These are phyloP conservation scores for Pteropus rufus DNA, from an alignment of 2,797 vertebrate species.

Conservation along the genomic window DNA sequence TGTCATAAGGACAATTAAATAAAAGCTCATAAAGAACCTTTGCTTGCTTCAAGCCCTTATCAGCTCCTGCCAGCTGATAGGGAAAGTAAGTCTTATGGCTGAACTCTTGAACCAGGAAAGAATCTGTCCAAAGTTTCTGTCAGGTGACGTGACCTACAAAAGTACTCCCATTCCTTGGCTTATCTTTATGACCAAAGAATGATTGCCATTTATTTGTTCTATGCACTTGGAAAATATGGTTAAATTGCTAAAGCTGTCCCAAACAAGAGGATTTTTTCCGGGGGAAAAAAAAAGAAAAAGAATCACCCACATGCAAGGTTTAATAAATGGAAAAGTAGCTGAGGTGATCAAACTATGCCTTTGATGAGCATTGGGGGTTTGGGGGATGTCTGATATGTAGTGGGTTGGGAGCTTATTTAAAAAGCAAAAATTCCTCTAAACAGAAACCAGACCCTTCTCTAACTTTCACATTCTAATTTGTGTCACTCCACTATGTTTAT, in stretches of 20 bases:
- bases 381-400: neutral
- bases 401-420: neutral
- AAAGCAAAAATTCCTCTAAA: neutral
- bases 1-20: slow-evolving; percentile 45
- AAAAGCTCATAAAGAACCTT: slow-evolving; percentile 56
- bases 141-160: slow-evolving; percentile 69
- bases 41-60: slow-evolving; percentile 57
- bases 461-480: neutral
- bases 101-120: slow-evolving; percentile 76
- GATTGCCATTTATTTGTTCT: slow-evolving; percentile 68
- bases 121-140: slow-evolving; percentile 70
- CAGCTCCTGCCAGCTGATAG: slow-evolving; percentile 74
- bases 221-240: slow-evolving; percentile 37
- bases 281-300: neutral
- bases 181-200: slow-evolving; percentile 77
- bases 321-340: slow-evolving; percentile 30
- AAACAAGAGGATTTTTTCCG: slow-evolving; percentile 21
- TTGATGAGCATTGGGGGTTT: neutral
- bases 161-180: slow-evolving; percentile 72
- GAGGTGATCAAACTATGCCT: neutral
- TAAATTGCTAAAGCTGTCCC: slow-evolving; percentile 35
- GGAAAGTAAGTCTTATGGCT: slow-evolving; percentile 71
- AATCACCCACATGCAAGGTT: neutral
- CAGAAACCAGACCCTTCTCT: neutral
- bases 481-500: neutral